Evolutionary conservation across 30 jellyfish, hydroid and myxozoan genomes (phyloP).

Genomic region (Mastigias papua): DNA sequence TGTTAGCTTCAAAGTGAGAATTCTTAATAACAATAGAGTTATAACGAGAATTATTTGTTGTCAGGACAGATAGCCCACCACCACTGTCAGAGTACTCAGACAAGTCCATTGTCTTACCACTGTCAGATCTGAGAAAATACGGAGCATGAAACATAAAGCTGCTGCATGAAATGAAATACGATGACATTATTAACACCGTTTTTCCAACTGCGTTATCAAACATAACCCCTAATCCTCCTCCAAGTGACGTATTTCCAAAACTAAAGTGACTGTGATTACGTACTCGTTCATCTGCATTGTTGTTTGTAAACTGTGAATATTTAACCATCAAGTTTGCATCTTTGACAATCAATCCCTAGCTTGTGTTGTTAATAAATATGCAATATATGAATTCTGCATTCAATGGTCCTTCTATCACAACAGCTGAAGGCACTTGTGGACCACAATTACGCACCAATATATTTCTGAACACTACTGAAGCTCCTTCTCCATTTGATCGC

Average conservation of each 20-base stretch:
- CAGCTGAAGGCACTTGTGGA: too few species aligned
- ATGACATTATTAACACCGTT: slow-evolving; percentile 21
- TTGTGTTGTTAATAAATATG: slow-evolving; percentile 32
- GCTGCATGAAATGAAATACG: slow-evolving; percentile 18
- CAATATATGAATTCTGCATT: slow-evolving; percentile 35
- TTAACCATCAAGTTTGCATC: slow-evolving; percentile 34
- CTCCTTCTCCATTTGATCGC: too few species aligned
- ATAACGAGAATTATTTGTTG: slow-evolving; percentile 25
- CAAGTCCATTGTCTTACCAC: slow-evolving; percentile 19
- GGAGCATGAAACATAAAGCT: slow-evolving; percentile 25
- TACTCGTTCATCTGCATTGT: slow-evolving; percentile 52
- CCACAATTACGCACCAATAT: too few species aligned
- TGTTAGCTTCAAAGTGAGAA: slow-evolving; percentile 32
- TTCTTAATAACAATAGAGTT: slow-evolving; percentile 36
- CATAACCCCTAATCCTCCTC: too few species aligned
- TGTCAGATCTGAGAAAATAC: slow-evolving; percentile 40
- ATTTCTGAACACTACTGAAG: too few species aligned
- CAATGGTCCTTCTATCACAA: slow-evolving; percentile 44
- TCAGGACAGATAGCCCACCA: slow-evolving; percentile 64
- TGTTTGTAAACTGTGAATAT: slow-evolving; percentile 15
- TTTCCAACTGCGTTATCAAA: slow-evolving; percentile 27
- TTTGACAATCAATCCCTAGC: slow-evolving; percentile 64
- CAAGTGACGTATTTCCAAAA: slow-evolving; percentile 74
- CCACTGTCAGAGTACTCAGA: slow-evolving; percentile 74
- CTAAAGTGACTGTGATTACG: slow-evolving; percentile 20